Percentiles rank a stretch among this genome's conserved stretches.
These are phyloP conservation scores for Typhlichthys subterraneus DNA, from an alignment of 2,797 vertebrate species.

Conservation along the genomic window DNA sequence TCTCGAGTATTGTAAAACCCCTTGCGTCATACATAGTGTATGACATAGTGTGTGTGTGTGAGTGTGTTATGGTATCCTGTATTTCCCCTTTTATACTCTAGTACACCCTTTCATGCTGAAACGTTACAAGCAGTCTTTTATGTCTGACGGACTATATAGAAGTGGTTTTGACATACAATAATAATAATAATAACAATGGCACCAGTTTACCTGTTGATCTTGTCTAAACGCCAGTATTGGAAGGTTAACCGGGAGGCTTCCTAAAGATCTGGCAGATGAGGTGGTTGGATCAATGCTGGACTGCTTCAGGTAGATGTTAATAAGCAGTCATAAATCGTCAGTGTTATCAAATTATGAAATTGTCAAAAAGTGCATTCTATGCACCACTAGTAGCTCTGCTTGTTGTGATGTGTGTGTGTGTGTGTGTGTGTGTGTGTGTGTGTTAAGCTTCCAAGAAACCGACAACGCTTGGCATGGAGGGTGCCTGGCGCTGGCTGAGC, in stretches of 20 bases:
- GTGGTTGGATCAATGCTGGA: constrained; percentile 94
- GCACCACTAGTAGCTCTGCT: background rate
- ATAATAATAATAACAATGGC: too few species aligned
- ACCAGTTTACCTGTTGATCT: background rate
- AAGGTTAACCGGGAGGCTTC: constrained; percentile 92
- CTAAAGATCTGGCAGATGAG: constrained; percentile 91
- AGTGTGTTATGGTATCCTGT: background rate
- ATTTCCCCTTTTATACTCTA: background rate
- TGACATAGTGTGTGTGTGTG: background rate
- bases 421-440: constrained; percentile 11
- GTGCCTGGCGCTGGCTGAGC: constrained; percentile 93
- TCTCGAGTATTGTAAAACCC: background rate
- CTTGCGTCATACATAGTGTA: background rate
- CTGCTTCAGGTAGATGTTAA: constrained; percentile 86
- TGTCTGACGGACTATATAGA: too few species aligned
- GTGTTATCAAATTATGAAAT: background rate
- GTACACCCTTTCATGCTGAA: too few species aligned
- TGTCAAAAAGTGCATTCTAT: background rate
- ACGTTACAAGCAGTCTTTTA: too few species aligned
- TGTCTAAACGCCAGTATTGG: constrained; percentile 81
- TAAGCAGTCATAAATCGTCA: background rate
- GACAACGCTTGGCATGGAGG: constrained; percentile 95
- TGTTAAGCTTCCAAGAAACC: constrained; percentile 89
- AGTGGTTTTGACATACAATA: too few species aligned
- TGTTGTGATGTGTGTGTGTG: background rate